Percentiles rank a stretch among this genome's conserved stretches.
These are phyloP conservation scores for Argyra leucocephala DNA, from an alignment of 2,888 invertebrate genomes.

Conservation along the genomic window DNA sequence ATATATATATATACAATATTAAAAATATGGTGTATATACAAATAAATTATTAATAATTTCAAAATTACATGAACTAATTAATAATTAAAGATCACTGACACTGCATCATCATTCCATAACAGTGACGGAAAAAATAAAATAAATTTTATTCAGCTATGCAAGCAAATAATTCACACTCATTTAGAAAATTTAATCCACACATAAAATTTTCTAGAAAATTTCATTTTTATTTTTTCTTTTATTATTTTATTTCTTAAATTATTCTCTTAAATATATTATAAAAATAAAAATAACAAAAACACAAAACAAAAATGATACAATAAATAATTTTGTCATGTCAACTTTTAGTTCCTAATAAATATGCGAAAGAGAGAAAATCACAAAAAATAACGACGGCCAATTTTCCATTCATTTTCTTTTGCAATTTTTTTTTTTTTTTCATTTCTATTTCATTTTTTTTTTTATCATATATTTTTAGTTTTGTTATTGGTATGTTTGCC, in stretches of 20 bases:
- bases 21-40: no score
- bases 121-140: no score
- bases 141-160: neutral
- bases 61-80: neutral
- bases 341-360: neutral
- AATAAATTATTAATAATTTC: neutral
- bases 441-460: no score
- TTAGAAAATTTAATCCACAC: neutral
- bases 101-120: neutral
- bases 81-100: neutral
- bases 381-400: neutral
- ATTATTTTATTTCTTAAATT: neutral
- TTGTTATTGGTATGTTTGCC: no score
- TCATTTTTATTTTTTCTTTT: neutral
- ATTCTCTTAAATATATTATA: neutral
- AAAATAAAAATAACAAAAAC: neutral
- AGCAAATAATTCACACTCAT: no score
- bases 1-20: no score
- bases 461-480: no score
- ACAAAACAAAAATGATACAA: neutral
- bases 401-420: no score
- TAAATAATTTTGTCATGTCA: constrained; percentile 6
- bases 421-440: no score
- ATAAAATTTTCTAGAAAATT: neutral
- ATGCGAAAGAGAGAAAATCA: neutral